A percentile compares a stretch with the other conserved stretches of the same genome.
These are phyloP conservation scores for Arvicola amphibius DNA, from an alignment of 2,797 vertebrate species.

Conservation along the genomic window DNA sequence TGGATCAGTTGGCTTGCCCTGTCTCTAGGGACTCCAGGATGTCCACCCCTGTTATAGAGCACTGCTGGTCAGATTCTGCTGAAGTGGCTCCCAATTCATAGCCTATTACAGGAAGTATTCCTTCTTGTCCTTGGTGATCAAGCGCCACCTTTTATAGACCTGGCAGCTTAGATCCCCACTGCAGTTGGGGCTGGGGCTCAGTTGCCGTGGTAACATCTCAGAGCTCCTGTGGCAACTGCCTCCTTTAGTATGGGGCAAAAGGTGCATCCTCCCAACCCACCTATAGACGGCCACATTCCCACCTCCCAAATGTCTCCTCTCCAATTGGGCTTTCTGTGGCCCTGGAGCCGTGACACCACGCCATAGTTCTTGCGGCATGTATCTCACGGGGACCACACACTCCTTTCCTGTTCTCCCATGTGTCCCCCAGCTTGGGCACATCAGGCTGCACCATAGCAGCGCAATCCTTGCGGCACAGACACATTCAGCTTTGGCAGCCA, in stretches of 20 bases:
- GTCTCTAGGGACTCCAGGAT: background rate
- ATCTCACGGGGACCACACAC: background rate
- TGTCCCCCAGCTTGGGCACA: background rate
- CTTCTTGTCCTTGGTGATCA: background rate
- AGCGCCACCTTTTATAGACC: too few relatives aligned
- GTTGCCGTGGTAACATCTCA: background rate
- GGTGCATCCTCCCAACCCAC: rapidly evolving
- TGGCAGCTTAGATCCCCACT: background rate
- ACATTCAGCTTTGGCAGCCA: background rate
- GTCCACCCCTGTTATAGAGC: background rate
- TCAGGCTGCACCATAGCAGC: background rate
- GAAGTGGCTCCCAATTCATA: background rate
- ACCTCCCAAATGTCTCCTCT: background rate
- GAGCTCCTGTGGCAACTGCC: background rate
- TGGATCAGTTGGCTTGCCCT: background rate
- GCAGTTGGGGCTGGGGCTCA: background rate
- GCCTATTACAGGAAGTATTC: too few relatives aligned
- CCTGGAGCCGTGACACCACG: rapidly evolving
- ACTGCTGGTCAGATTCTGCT: background rate
- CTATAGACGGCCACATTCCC: too few relatives aligned
- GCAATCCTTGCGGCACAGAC: background rate
- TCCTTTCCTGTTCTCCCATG: background rate
- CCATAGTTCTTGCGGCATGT: background rate
- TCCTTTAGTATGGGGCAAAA: background rate
- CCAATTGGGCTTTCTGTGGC: background rate